These are phyloP conservation scores for Heliconius aoede DNA, from an alignment of 2,888 invertebrate species.

Conservation along the genomic window DNA sequence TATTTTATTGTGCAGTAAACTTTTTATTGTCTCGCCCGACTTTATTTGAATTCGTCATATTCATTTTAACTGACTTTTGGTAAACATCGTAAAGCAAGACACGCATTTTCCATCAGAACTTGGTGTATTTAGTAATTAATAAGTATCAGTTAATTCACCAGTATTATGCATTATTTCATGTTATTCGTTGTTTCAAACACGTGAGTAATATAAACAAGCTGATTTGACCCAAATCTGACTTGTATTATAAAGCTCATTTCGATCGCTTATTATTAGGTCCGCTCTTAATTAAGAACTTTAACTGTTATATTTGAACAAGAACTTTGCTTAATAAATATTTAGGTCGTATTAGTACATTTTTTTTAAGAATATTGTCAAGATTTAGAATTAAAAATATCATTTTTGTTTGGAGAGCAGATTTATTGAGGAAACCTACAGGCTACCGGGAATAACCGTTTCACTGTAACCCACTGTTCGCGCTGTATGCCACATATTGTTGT, in stretches of 20 bases:
- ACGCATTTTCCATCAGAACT: constrained; percentile 36
- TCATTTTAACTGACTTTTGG: constrained; percentile 43
- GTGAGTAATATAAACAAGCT: neutral
- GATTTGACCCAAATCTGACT: neutral
- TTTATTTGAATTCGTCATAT: constrained; percentile 49
- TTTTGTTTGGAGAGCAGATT: too few relatives aligned
- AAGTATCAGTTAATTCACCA: constrained; percentile 38
- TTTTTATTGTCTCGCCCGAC: constrained; percentile 61
- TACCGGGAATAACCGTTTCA: too few relatives aligned
- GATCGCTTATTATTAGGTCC: neutral
- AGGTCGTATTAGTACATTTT: too few relatives aligned
- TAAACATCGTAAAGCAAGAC: constrained; percentile 30
- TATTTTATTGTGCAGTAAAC: constrained; percentile 69
- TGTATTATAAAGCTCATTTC: neutral
- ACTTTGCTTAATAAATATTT: too few relatives aligned
- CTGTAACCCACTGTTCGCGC: too few relatives aligned
- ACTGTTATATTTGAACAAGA: too few relatives aligned
- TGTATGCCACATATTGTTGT: too few relatives aligned
- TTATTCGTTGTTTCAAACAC: neutral
- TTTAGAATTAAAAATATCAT: too few relatives aligned
- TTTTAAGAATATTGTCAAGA: too few relatives aligned
- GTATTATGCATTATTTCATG: constrained; percentile 33
- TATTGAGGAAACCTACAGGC: too few relatives aligned
- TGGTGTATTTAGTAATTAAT: constrained; percentile 39
- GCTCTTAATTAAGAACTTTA: too few relatives aligned